These are phyloP conservation scores for Progne subis DNA, from an alignment of 2,113 vertebrate genomes.

Conservation along the genomic window DNA sequence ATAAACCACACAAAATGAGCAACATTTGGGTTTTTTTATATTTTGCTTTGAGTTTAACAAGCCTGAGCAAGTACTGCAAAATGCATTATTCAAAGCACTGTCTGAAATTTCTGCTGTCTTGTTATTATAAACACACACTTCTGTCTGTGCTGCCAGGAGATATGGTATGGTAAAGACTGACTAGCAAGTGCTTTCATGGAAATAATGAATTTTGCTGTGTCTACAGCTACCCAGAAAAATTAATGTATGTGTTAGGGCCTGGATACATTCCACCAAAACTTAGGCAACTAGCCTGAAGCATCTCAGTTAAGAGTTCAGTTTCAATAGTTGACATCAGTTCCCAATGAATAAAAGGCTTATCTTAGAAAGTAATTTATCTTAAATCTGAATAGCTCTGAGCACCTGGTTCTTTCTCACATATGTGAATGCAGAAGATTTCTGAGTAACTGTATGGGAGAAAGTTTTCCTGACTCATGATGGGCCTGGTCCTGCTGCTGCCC, in stretches of 20 bases:
- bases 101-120: not conserved
- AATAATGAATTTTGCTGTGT: slow-evolving; percentile 5
- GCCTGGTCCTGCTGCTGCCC: not conserved
- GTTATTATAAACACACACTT: not conserved
- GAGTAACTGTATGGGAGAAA: not conserved
- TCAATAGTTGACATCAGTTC: not conserved
- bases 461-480: not conserved
- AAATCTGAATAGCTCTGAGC: not conserved
- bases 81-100: not conserved
- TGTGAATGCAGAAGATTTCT: rapidly evolving
- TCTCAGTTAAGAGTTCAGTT: not conserved
- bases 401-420: not conserved
- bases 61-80: not conserved
- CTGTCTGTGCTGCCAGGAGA: not conserved
- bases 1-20: not conserved
- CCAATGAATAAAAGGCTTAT: not conserved
- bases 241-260: not conserved
- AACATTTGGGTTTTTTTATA: not conserved
- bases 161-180: not conserved
- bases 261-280: not conserved
- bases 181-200: not conserved
- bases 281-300: not conserved
- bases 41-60: not conserved
- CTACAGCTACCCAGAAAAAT: slow-evolving; percentile 7
- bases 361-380: not conserved